Base-by-base conservation (phyloP, 1,140 invertebrate species). In the Camponotus pennsylvanicus region DNA sequence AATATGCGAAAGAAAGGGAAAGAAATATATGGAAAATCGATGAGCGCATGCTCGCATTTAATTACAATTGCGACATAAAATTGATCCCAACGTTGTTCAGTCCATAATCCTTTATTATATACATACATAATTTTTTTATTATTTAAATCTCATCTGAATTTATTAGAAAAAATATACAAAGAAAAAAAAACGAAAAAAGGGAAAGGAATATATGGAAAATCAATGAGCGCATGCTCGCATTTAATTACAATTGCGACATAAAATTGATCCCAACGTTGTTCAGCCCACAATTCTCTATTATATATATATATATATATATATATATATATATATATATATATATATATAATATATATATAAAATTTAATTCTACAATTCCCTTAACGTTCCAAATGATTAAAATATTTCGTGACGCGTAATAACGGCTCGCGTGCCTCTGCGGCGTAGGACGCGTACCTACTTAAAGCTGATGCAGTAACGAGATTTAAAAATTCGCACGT, bases 401-500 rank as follows among this genome's bases (percentile, higher is more conserved):
- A 42, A 37, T 52, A 52, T 73, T 83, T 27, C 79, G 79, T 61
- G 79, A 61, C 79, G n/a, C 49, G 21, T 83, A 27, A 49, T 13
- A 78, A 42, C 21, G 75, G 79, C 69, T 75, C 79, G 79, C 79
- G 79, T 83, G 78, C 18, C 6, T 15, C 52, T 71, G 11, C 11
- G 67, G 13, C 37, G 5, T 73, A 82, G 40, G 21, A 34, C 18
- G 13, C 40, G 8, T 11, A 82, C 49, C 0, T 73, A 63, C 15
- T 49, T 71, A 61, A 37, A 61, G 76, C 49, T 37, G 32, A 55
- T 73, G 70, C 49, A n/a, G 64, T 75, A 83, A 73, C 4, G 55
- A 83, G 42, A 73, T 83, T 83, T 83, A 73, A 83, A 83, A 71
- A 83, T 61, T n/a, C n/a, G 69, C 79, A 49, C 52, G 79, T 37